Conservation (phyloP, 2,113 vertebrate species). For the Kryptolebias marmoratus region DNA sequence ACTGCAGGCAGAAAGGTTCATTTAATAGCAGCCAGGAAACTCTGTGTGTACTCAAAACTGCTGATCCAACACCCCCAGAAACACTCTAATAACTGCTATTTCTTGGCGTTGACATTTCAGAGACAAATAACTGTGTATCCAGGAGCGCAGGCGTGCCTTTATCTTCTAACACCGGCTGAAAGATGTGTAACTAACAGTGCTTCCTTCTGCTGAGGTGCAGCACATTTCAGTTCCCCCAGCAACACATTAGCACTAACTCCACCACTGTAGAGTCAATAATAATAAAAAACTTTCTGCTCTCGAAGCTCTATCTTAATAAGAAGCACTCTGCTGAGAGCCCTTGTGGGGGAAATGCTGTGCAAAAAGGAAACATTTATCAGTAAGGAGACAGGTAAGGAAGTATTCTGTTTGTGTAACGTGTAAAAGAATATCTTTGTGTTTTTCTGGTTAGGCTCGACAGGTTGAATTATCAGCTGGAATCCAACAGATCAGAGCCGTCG, state of each 20-base stretch:
- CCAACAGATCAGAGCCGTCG: no score
- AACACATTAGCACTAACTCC: conserved; percentile 54
- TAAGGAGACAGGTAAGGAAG: not conserved
- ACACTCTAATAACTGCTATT: not conserved
- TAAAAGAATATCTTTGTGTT: no score
- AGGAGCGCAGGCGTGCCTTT: conserved; percentile 7
- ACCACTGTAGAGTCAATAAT: conserved; percentile 18
- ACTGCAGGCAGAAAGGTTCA: no score
- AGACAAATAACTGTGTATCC: not conserved
- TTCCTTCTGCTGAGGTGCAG: conserved; percentile 43
- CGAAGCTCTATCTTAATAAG: conserved; percentile 1
- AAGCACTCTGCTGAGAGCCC: not conserved
- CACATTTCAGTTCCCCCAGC: conserved; percentile 59
- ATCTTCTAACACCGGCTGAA: conserved; percentile 21
- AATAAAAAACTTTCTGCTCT: conserved; percentile 17
- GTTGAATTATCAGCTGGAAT: no score
- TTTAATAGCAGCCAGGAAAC: no score
- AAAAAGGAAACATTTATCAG: not conserved
- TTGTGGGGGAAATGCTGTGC: not conserved
- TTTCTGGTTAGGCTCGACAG: no score
- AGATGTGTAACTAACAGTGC: conserved; percentile 29
- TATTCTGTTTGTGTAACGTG: no score
- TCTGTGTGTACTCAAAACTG: not conserved
- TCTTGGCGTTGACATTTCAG: conserved; percentile 7
- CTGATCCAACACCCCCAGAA: not conserved